Base-by-base conservation (phyloP, 1,140 invertebrate species). In the Gonioctena quinquepunctata region DNA sequence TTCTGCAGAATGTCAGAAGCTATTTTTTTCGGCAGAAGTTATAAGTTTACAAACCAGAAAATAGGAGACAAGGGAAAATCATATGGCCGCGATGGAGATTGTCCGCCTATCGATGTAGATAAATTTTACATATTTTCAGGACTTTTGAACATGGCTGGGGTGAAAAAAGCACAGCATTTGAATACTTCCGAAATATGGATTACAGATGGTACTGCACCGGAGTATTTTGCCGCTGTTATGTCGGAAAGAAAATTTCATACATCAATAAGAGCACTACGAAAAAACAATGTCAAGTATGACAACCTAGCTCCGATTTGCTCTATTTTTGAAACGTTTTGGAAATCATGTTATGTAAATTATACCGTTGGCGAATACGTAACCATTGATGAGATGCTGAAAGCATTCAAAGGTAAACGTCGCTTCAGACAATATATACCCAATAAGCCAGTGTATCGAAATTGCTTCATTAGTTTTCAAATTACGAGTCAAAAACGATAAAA, bases 81-180 rank as follows among this genome's bases (percentile, higher is more conserved):
- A 60, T 60, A 11, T 23, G 57, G 25, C 13, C 11, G 8, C 50
- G 16, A n/a, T 11, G n/a, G 18, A 22, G 11, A 54, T 54, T 54
- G 18, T 18, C 11, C 11, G 13, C 16, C 50, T 54, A 8, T 18
- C 8, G 50, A 54, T 22, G 13, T 19, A 8, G 50, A 54, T 8
- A 18, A 54, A 54, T n/a, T 54, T 18, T 8, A 18, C 8, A 18
- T 18, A 54, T 59, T 59, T 59, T 11, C 87, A 74, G 86, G 85
- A 26, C 79, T 87, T 67, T 74, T 87, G 50, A 87, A 87, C 74
- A 76, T 85, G 27, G 80, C 82, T 70, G 85, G 86, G 2, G 80
- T 85, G 70, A 79, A 83, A 71, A 82, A 84, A 66, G 77, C 83
- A 5, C 56, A 59, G 13, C 56, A 60, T 80, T 79, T 83, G 60